Percentiles rank a stretch among this genome's conserved stretches.
These are phyloP conservation scores for Thomomys bottae DNA, from an alignment of 2,113 vertebrate species.

Conservation along the genomic window DNA sequence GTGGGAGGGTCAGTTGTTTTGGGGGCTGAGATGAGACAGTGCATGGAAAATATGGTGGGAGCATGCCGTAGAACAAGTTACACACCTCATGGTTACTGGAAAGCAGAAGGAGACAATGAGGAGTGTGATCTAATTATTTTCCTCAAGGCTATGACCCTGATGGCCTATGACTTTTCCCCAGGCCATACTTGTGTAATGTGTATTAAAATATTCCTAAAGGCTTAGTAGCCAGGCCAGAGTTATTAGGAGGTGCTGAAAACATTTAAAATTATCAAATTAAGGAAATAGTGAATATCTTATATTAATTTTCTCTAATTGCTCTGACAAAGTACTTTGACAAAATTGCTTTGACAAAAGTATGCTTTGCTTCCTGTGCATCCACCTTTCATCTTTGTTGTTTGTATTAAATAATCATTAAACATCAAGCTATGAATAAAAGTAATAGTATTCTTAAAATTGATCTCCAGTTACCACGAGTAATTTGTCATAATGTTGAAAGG, in stretches of 20 bases:
- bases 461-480: constrained; percentile 13
- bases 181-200: neutral
- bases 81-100: no score
- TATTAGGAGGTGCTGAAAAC: no score
- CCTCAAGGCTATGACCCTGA: neutral
- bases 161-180: no score
- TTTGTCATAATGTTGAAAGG: neutral
- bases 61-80: neutral
- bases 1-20: neutral
- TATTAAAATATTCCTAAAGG: no score
- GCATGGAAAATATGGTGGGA: neutral
- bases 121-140: neutral
- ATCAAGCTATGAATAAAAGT: neutral
- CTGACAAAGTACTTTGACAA: neutral
- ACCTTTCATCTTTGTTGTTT: neutral
- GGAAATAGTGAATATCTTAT: neutral
- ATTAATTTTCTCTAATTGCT: neutral
- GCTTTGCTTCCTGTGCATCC: neutral
- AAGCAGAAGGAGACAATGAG: neutral
- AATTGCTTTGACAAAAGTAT: no score
- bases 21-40: neutral
- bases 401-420: neutral
- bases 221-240: neutral
- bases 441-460: neutral
- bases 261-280: neutral